A percentile compares a stretch with the other conserved stretches of the same genome.
Evolutionary conservation across 2,797 vertebrate species (phyloP).

Genomic region (Notolepis coatsorum): DNA sequence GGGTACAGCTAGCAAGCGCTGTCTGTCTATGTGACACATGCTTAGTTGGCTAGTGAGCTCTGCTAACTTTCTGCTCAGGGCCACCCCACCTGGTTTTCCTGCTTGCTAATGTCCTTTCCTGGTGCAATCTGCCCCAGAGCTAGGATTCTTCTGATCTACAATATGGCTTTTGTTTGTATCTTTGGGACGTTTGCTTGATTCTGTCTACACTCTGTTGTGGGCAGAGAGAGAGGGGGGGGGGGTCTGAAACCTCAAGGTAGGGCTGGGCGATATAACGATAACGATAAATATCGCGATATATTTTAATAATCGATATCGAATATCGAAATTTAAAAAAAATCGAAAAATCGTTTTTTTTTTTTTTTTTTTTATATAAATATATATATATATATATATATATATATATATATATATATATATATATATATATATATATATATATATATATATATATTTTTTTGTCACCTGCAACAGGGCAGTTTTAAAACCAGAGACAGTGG

Average conservation of each 20-base stretch:
- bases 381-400: too few species aligned
- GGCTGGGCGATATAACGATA: too few species aligned
- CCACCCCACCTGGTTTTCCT: slow-evolving; percentile 48
- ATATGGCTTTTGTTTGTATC: slow-evolving; percentile 43
- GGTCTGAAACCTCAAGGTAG: slow-evolving; percentile 39
- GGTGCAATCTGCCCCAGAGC: slow-evolving; percentile 42
- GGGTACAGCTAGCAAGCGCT: slow-evolving; percentile 54
- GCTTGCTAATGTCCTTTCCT: slow-evolving; percentile 52
- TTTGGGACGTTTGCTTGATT: slow-evolving; percentile 41
- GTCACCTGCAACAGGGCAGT: too few species aligned
- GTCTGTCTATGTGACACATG: slow-evolving; percentile 38
- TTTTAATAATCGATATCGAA: too few species aligned
- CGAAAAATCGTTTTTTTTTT: too few species aligned
- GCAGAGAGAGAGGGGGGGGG: neutral
- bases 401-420: too few species aligned
- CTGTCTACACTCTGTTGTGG: slow-evolving; percentile 20
- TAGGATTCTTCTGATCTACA: slow-evolving; percentile 48
- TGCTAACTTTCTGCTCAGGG: slow-evolving; percentile 54
- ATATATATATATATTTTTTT: too few species aligned
- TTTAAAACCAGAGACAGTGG: too few species aligned
- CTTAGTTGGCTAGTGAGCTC: neutral
- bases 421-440: too few species aligned
- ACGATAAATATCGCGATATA: too few species aligned
- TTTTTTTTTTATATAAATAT: too few species aligned
- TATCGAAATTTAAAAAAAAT: too few species aligned